A percentile compares a stretch with the other conserved stretches of the same genome.
Conservation (phyloP, 2,797 vertebrate genomes). For the Semotilus atromaculatus region DNA sequence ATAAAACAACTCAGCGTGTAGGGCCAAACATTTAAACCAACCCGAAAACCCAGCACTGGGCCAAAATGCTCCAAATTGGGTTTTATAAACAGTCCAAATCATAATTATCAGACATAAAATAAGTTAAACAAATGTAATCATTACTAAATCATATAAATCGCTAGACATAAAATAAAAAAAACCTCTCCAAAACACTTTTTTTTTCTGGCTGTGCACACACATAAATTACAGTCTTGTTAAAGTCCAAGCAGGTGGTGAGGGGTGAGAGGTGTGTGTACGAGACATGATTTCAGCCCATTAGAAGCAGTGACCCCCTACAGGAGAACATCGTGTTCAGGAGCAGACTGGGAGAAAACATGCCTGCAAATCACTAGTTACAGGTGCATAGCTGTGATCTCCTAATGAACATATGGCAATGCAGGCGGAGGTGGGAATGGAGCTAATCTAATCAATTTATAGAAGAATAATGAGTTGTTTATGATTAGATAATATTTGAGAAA, state of each 20-base stretch:
- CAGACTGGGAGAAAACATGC: not conserved
- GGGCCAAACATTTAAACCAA: not conserved
- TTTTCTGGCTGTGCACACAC: not conserved
- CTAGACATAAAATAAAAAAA: not conserved
- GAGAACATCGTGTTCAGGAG: conserved; percentile 32
- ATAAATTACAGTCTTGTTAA: conserved; percentile 34
- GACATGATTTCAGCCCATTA: conserved; percentile 16
- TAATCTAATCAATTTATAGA: not conserved
- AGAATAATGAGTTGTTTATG: not conserved
- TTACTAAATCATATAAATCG: not conserved
- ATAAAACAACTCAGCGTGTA: not conserved
- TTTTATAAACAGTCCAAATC: not conserved
- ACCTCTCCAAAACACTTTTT: not conserved
- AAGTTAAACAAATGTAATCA: not conserved
- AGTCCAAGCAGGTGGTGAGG: conserved; percentile 9
- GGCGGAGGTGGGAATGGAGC: not conserved
- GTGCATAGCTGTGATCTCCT: not conserved
- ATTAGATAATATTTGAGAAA: not conserved
- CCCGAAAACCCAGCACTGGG: not conserved
- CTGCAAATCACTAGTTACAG: conserved; percentile 1
- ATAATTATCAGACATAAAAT: not conserved
- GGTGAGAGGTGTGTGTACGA: conserved; percentile 8
- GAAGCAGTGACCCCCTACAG: conserved; percentile 32
- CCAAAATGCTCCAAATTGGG: not conserved
- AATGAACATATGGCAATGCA: conserved; percentile 3